These are phyloP conservation scores for Drosophila nigromelanica DNA, from an alignment of 1,140 invertebrate species.

Conservation along the genomic window DNA sequence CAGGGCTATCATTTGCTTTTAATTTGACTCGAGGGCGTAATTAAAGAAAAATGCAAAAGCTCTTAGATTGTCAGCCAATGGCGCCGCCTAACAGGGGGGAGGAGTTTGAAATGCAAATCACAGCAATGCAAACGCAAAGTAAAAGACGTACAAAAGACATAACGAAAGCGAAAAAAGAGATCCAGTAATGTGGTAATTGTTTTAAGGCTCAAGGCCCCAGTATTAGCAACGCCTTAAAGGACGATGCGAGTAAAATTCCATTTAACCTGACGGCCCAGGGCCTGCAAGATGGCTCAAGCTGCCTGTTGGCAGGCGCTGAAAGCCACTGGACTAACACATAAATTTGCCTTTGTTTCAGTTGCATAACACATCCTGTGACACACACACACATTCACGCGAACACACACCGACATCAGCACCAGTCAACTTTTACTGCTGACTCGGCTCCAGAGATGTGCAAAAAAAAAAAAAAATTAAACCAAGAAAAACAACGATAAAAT, in stretches of 20 bases:
- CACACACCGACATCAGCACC: slow-evolving; percentile 42
- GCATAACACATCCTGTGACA: slow-evolving; percentile 75
- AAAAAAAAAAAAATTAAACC: slow-evolving; percentile 1
- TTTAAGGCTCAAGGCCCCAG: slow-evolving; percentile 53
- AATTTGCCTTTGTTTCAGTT: slow-evolving; percentile 78
- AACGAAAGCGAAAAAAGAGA: background rate
- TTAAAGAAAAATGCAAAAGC: slow-evolving; percentile 80
- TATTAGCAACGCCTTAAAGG: slow-evolving; percentile 46
- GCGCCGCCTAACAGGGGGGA: slow-evolving; percentile 1
- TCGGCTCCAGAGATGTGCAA: slow-evolving; percentile 33
- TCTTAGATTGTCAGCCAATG: slow-evolving; percentile 68
- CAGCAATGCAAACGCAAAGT: slow-evolving; percentile 44
- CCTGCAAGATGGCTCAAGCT: slow-evolving; percentile 4
- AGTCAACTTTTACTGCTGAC: slow-evolving; percentile 75
- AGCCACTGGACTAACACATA: slow-evolving; percentile 65
- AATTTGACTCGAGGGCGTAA: slow-evolving; percentile 78
- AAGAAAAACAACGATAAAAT: background rate
- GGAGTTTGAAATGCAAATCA: slow-evolving; percentile 64
- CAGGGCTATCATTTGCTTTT: slow-evolving; percentile 75
- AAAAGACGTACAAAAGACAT: slow-evolving; percentile 40
- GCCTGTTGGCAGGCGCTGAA: slow-evolving; percentile 40
- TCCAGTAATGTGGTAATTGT: slow-evolving; percentile 68
- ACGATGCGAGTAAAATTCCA: slow-evolving; percentile 63
- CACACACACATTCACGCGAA: slow-evolving; percentile 35
- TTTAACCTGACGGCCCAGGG: slow-evolving; percentile 73